Conservation (phyloP, 2,797 vertebrate genomes). For the Gymnoscopelus braueri region DNA sequence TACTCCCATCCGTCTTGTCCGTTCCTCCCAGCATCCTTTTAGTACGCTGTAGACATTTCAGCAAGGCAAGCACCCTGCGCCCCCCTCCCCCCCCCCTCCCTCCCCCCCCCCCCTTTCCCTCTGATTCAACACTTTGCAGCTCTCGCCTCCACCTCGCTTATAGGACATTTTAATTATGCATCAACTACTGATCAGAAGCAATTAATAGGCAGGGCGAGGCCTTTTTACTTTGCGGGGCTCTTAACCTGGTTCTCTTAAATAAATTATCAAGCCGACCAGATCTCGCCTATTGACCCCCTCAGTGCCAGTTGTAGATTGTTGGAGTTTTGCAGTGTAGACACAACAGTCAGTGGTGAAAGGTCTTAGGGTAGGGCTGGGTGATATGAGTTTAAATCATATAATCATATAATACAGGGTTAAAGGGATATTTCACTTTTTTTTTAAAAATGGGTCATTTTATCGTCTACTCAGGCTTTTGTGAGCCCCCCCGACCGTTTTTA, state of each 20-base stretch:
- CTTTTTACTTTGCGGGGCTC: constrained; percentile 70
- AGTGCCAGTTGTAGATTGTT: constrained; percentile 48
- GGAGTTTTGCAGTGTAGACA: constrained; percentile 35
- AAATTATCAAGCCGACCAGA: constrained; percentile 67
- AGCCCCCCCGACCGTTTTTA: too few species aligned
- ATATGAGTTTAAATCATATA: too few species aligned
- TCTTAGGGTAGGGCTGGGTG: too few species aligned
- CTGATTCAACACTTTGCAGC: constrained; percentile 61
- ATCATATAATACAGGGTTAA: too few species aligned
- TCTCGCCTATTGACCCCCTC: constrained; percentile 43
- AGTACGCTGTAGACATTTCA: constrained; percentile 34
- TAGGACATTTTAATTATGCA: constrained; percentile 78
- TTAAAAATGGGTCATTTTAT: too few species aligned
- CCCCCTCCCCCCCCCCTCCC: constrained; percentile 3
- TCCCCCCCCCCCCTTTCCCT: constrained; percentile 11
- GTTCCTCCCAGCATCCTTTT: constrained; percentile 5
- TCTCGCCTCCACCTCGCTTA: constrained; percentile 43
- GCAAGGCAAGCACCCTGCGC: constrained; percentile 31
- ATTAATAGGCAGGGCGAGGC: constrained; percentile 72
- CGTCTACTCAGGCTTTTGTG: too few species aligned
- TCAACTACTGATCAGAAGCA: constrained; percentile 74
- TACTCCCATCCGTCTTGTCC: neutral
- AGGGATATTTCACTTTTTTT: too few species aligned
- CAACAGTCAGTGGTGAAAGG: too few species aligned
- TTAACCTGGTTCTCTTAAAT: constrained; percentile 77